phyloP scores from a whole-genome alignment of 64 coral and sea anemone species.

The Exaiptasia diaphana region DNA sequence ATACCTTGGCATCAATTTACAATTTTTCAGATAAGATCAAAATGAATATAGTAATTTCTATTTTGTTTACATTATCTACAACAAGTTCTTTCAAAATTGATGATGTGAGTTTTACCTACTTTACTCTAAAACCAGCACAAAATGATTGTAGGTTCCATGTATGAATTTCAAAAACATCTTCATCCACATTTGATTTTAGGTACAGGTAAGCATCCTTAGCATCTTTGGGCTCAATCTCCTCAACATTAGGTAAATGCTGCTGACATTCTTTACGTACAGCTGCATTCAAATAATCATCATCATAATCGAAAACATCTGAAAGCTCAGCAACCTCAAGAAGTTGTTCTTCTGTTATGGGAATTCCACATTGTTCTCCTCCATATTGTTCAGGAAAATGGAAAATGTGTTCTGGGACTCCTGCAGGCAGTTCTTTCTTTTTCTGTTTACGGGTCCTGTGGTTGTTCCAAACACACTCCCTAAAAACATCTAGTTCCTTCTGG shows the following conservation, averaged over 20 bases:
- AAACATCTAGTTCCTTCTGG: slow-evolving; percentile 47
- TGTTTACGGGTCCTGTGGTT: slow-evolving; percentile 31
- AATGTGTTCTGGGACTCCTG: slow-evolving; percentile 29
- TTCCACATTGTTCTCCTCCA: slow-evolving; percentile 24
- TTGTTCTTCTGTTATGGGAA: slow-evolving; percentile 16
- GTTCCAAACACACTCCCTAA: slow-evolving; percentile 28
- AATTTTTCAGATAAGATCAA: too few relatives aligned
- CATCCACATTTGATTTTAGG: slow-evolving; percentile 7
- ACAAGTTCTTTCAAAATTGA: background rate
- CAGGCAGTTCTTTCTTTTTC: slow-evolving; percentile 29
- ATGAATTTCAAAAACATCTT: background rate
- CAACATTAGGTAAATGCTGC: slow-evolving; percentile 2
- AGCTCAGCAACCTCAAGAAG: slow-evolving; percentile 17
- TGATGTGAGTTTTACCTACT: background rate
- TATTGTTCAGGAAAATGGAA: slow-evolving; percentile 25
- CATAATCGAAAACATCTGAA: slow-evolving; percentile 19
- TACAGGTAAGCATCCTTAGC: slow-evolving; percentile 26
- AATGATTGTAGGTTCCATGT: background rate
- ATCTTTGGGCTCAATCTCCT: slow-evolving; percentile 22
- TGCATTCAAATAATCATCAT: background rate
- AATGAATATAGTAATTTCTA: background rate
- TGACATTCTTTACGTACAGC: slow-evolving; percentile 26
- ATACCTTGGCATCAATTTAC: too few relatives aligned
- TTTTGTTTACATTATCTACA: background rate
- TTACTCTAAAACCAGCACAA: background rate